Percentiles rank a stretch among this genome's conserved stretches.
Conservation (phyloP, 1,140 invertebrate species). For the Diploscapter pachys region DNA sequence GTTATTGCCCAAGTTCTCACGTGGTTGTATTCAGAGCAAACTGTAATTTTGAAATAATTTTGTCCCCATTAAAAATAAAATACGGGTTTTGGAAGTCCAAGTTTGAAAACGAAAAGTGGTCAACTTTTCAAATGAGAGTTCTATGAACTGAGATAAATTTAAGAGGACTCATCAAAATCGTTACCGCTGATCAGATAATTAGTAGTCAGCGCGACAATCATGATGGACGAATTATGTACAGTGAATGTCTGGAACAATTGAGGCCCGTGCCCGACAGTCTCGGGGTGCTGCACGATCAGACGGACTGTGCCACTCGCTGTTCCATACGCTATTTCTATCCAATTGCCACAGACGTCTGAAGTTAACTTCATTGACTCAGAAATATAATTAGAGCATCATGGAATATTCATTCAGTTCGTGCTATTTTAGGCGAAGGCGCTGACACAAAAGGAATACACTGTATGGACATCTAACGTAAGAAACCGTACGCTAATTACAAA, state of each 20-base stretch:
- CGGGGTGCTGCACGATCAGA: slow-evolving; percentile 95
- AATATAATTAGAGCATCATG: background rate
- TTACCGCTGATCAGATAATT: slow-evolving; percentile 83
- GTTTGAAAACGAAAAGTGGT: too few relatives aligned
- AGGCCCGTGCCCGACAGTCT: slow-evolving; percentile 93
- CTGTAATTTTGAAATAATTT: slow-evolving; percentile 59
- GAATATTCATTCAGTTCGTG: too few relatives aligned
- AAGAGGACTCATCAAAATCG: slow-evolving; percentile 10
- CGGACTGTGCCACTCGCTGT: slow-evolving; percentile 88
- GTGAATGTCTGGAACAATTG: slow-evolving; percentile 97
- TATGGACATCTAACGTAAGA: too few relatives aligned
- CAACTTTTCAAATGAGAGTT: slow-evolving; percentile 16
- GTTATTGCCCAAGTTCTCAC: slow-evolving; percentile 93
- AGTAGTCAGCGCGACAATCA: slow-evolving; percentile 89
- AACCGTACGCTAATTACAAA: too few relatives aligned
- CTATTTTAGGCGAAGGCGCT: too few relatives aligned
- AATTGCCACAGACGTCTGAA: slow-evolving; percentile 87
- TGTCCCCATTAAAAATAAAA: background rate
- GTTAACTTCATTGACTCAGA: slow-evolving; percentile 27
- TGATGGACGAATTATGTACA: slow-evolving; percentile 90
- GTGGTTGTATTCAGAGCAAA: slow-evolving; percentile 96
- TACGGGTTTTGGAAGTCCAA: too few relatives aligned
- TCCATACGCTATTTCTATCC: slow-evolving; percentile 98
- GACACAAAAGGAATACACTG: too few relatives aligned
- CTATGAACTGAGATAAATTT: background rate